A percentile compares a stretch with the other conserved stretches of the same genome.
phyloP scores from a whole-genome alignment of 2,113 vertebrate species.

The Ctenomys sociabilis region DNA sequence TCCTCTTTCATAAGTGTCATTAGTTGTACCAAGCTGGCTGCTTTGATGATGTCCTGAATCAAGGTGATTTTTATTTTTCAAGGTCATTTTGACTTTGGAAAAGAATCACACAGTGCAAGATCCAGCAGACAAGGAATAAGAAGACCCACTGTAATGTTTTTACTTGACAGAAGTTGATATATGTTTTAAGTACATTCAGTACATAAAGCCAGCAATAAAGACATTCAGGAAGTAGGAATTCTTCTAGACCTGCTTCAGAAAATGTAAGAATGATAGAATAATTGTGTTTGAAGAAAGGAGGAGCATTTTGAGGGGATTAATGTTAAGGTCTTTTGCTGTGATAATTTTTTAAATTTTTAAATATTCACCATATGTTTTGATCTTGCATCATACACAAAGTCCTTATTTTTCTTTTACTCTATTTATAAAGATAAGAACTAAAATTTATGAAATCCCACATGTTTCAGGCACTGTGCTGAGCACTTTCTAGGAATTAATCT shows the following conservation, averaged over 20 bases:
- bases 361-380: neutral
- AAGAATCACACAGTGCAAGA: neutral
- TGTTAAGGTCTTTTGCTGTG: neutral
- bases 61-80: neutral
- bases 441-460: neutral
- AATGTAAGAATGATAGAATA: neutral
- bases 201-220: neutral
- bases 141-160: neutral
- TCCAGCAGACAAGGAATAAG: neutral
- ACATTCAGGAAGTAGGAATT: neutral
- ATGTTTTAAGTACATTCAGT: neutral
- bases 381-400: neutral
- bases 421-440: neutral
- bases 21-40: neutral
- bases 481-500: neutral
- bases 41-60: neutral
- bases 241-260: neutral
- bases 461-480: neutral
- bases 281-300: neutral
- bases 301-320: neutral
- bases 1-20: neutral
- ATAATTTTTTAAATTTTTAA: neutral
- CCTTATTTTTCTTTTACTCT: neutral
- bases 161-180: neutral
- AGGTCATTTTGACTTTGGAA: neutral